Evolutionary conservation across 1,140 invertebrate species (phyloP).

Genomic region (Drosophila obscura): DNA sequence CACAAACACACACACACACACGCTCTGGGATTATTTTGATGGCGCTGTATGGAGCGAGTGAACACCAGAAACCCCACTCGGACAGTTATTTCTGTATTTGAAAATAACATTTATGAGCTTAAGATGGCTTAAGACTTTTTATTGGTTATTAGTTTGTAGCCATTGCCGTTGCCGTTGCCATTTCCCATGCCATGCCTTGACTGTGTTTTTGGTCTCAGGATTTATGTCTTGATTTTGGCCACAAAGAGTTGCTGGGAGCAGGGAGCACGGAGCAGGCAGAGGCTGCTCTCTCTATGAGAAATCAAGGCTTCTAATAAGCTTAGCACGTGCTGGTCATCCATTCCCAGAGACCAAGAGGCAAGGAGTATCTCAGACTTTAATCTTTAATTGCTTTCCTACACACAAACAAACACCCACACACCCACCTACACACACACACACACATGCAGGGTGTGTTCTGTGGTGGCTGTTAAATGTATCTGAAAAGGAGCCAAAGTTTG

Average conservation of each 20-base stretch:
- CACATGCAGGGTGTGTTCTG: neutral
- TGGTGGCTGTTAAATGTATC: too few relatives aligned
- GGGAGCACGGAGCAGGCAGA: neutral
- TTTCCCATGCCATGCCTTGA: neutral
- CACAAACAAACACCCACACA: neutral
- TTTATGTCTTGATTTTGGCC: conserved; percentile 28
- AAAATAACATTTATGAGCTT: conserved; percentile 78
- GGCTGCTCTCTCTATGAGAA: conserved; percentile 31
- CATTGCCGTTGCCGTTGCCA: conserved; percentile 15
- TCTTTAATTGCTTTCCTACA: conserved; percentile 72
- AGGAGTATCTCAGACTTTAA: conserved; percentile 42
- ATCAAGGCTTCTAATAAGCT: conserved; percentile 75
- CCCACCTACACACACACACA: too few relatives aligned
- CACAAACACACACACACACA: conserved; percentile 6
- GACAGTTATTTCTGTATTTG: conserved; percentile 61
- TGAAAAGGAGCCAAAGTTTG: neutral
- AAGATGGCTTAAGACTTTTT: conserved; percentile 76
- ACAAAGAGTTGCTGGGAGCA: conserved; percentile 15
- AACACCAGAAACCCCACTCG: conserved; percentile 8
- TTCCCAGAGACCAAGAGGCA: conserved; percentile 31
- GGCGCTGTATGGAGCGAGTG: neutral
- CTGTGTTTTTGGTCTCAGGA: conserved; percentile 33
- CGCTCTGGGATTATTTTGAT: conserved; percentile 27
- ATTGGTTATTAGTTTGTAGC: conserved; percentile 79
- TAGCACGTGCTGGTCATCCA: conserved; percentile 75